Percentiles rank a stretch among this genome's conserved stretches.
phyloP scores from a whole-genome alignment of 2,113 vertebrate species.

The Isurus oxyrinchus region DNA sequence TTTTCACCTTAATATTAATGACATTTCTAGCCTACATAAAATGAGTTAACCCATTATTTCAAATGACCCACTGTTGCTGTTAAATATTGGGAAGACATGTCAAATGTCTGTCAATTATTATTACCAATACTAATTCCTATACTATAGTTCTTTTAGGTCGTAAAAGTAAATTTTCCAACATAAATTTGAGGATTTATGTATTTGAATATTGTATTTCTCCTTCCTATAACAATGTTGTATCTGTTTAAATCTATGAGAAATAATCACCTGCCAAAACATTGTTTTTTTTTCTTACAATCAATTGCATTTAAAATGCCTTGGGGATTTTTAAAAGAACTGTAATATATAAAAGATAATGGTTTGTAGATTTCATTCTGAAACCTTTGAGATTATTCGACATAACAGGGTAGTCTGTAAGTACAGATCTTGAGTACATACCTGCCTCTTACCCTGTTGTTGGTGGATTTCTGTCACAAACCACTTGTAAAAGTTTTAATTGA shows the following conservation, averaged over 20 bases:
- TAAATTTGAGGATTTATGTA: background rate
- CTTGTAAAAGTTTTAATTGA: background rate
- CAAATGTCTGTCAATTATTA: background rate
- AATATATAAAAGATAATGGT: conserved; percentile 15
- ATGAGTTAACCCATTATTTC: background rate
- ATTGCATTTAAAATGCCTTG: background rate
- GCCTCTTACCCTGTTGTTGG: background rate
- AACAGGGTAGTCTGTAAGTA: background rate
- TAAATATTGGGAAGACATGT: background rate
- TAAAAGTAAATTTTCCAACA: conserved; percentile 3
- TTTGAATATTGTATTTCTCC: background rate
- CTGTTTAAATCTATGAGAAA: background rate
- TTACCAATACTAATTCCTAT: background rate
- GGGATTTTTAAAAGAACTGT: background rate
- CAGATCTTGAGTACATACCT: background rate
- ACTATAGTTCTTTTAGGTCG: background rate
- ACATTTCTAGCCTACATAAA: background rate
- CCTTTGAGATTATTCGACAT: background rate
- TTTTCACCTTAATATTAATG: background rate
- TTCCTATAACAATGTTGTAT: background rate
- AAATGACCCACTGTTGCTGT: background rate
- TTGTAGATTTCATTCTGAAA: conserved; percentile 23
- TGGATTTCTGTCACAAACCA: background rate
- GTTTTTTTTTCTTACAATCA: background rate
- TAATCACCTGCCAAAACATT: background rate